Conservation (phyloP, 2,888 invertebrate species). For the Heliconius hortense region DNA sequence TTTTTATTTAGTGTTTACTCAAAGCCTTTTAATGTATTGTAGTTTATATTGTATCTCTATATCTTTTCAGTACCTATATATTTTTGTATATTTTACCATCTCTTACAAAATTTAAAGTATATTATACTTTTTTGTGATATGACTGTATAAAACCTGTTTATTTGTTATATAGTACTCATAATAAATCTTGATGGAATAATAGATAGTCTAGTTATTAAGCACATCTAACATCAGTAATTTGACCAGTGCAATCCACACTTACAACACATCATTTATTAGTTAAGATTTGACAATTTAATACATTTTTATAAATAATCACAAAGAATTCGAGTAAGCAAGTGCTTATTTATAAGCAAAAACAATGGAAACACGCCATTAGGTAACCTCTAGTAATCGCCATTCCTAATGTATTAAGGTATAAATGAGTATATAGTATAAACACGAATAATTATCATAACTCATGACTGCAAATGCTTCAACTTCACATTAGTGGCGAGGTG, state of each 20-base stretch:
- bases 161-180: too few species aligned
- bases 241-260: not conserved
- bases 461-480: slow-evolving; percentile 32
- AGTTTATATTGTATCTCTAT: too few species aligned
- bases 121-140: too few species aligned
- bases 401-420: slow-evolving; percentile 21
- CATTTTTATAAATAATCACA: not conserved
- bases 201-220: too few species aligned
- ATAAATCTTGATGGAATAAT: too few species aligned
- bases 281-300: not conserved
- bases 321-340: not conserved
- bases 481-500: slow-evolving; percentile 36
- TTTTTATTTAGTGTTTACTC: too few species aligned
- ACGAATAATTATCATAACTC: slow-evolving; percentile 36
- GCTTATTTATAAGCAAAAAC: slow-evolving; percentile 28
- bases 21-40: too few species aligned
- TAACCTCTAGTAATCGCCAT: slow-evolving; percentile 16
- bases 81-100: too few species aligned
- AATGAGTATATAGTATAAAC: slow-evolving; percentile 23
- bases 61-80: too few species aligned
- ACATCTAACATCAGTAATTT: not conserved
- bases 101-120: too few species aligned
- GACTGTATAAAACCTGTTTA: too few species aligned
- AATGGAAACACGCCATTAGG: slow-evolving; percentile 19
- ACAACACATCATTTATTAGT: too few species aligned